phyloP scores from a whole-genome alignment of 1,140 invertebrate genomes.

The Colletes gigas region DNA sequence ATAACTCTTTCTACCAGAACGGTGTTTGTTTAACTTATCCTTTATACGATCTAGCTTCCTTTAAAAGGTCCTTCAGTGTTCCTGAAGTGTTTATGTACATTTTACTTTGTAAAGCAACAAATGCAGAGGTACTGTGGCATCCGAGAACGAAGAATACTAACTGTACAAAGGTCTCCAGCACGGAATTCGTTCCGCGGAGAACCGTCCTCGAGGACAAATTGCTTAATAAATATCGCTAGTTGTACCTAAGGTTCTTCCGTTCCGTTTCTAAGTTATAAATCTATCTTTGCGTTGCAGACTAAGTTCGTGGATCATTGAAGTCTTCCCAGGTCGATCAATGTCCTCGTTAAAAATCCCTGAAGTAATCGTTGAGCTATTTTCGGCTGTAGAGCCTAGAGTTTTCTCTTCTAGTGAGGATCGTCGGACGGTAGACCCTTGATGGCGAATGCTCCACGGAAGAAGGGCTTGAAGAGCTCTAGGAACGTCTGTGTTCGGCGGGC shows the following conservation, averaged over 20 bases:
- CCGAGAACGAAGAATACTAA: neutral
- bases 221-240: neutral
- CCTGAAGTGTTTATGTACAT: too few relatives aligned
- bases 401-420: slow-evolving; percentile 41
- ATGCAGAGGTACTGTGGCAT: neutral
- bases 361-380: slow-evolving; percentile 41
- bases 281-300: neutral
- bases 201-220: neutral
- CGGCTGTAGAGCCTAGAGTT: too few relatives aligned
- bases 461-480: slow-evolving; percentile 84
- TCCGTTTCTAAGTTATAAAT: neutral
- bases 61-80: too few relatives aligned
- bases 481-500: slow-evolving; percentile 85
- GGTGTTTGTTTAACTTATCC: too few relatives aligned
- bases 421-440: slow-evolving; percentile 84
- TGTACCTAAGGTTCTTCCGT: neutral
- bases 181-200: neutral
- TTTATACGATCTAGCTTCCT: too few relatives aligned
- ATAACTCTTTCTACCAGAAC: too few relatives aligned
- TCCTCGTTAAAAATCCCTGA: neutral
- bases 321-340: neutral
- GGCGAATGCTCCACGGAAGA: slow-evolving; percentile 85
- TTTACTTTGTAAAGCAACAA: too few relatives aligned
- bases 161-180: neutral
- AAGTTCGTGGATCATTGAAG: neutral